A percentile compares a stretch with the other conserved stretches of the same genome.
phyloP scores from a whole-genome alignment of 2,888 invertebrate species.

The Deroplatys truncata region DNA sequence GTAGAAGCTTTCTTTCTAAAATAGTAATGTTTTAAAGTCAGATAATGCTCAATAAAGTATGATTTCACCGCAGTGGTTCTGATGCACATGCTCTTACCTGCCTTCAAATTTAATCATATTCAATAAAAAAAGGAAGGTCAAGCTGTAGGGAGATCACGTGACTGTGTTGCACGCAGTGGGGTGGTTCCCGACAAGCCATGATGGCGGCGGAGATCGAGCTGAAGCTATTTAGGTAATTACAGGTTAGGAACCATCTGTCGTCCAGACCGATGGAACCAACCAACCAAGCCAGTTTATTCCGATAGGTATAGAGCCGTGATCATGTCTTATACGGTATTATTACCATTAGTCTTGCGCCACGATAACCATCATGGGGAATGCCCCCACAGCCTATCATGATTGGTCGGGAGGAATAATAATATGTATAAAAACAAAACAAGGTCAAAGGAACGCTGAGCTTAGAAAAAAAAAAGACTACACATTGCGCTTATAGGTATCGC shows the following conservation, averaged over 20 bases:
- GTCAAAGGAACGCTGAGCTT: neutral
- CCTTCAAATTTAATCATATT: neutral
- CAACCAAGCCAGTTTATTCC: neutral
- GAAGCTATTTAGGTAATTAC: conserved; percentile 18
- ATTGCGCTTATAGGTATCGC: neutral
- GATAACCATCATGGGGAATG: neutral
- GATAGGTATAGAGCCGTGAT: conserved; percentile 6
- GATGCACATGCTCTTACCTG: neutral
- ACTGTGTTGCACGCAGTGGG: neutral
- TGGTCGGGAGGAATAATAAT: conserved; percentile 13
- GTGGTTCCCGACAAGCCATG: neutral
- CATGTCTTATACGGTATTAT: conserved; percentile 11
- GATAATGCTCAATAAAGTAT: too few species aligned
- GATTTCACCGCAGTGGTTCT: neutral
- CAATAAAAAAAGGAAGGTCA: neutral
- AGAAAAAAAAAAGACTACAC: neutral
- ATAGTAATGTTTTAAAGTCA: too few species aligned
- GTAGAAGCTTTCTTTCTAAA: too few species aligned
- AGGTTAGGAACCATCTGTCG: conserved; percentile 19
- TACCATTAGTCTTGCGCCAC: conserved; percentile 6
- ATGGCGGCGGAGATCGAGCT: conserved; percentile 16
- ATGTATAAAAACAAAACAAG: neutral
- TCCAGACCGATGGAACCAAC: conserved; percentile 12
- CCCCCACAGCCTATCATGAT: conserved; percentile 14
- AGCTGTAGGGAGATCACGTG: neutral